Evolutionary conservation across 92 coral and sea anemone species (phyloP).

Genomic region (Metridium senile): DNA sequence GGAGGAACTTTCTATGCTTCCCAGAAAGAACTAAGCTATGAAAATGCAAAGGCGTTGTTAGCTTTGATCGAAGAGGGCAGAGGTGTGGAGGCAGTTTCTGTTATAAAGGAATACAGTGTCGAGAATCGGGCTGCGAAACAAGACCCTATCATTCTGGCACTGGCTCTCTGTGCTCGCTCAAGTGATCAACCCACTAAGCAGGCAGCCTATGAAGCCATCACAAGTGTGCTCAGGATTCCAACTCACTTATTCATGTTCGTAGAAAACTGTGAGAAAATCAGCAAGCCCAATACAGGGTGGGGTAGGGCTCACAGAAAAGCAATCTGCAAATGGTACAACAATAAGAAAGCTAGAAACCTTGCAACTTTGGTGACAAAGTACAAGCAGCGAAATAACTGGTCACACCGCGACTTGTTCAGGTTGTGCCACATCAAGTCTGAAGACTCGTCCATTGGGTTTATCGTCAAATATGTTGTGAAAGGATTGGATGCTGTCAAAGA

Average conservation of each 20-base stretch:
- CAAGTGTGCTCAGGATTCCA: conserved; percentile 80
- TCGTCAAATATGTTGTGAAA: conserved; percentile 75
- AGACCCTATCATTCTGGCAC: conserved; percentile 73
- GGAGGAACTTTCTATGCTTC: conserved; percentile 76
- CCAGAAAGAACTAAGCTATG: conserved; percentile 50
- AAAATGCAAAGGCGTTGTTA: conserved; percentile 76
- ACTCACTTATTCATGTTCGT: conserved; percentile 88
- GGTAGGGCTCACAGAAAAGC: conserved; percentile 97
- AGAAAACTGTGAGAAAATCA: conserved; percentile 68
- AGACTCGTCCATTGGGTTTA: conserved; percentile 33
- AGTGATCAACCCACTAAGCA: conserved; percentile 67
- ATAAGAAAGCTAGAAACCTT: conserved; percentile 65
- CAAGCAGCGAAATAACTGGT: conserved; percentile 93
- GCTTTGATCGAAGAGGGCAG: conserved; percentile 70
- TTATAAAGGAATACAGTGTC: conserved; percentile 72
- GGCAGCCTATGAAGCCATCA: conserved; percentile 73
- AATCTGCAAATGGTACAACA: conserved; percentile 88
- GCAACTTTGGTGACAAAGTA: conserved; percentile 88
- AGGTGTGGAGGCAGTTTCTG: conserved; percentile 77
- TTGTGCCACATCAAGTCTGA: conserved; percentile 85
- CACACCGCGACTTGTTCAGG: conserved; percentile 82
- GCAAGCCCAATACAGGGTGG: conserved; percentile 88
- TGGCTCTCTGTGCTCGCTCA: conserved; percentile 87
- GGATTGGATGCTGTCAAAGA: conserved; percentile 66
- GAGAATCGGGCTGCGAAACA: conserved; percentile 91